Evolutionary conservation across 2,888 invertebrate species (phyloP).

Genomic region (Caenorhabditis imperialis): DNA sequence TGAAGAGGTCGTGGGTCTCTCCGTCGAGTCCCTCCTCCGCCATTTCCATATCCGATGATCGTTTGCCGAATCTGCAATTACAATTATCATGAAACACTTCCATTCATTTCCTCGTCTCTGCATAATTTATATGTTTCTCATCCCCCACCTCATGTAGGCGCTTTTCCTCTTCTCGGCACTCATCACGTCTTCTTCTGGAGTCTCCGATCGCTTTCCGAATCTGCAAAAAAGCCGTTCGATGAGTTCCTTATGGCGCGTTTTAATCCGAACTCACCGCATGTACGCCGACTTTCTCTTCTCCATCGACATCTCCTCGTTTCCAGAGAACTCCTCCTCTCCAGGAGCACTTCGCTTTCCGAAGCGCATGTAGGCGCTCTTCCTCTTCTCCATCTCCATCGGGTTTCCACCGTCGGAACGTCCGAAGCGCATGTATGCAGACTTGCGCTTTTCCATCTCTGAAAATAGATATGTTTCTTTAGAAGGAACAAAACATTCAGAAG

Average conservation of each 20-base stretch:
- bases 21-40: constrained; percentile 18
- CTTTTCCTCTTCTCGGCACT: constrained; percentile 69
- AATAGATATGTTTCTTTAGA: not conserved
- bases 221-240: constrained; percentile 54
- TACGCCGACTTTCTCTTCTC: constrained; percentile 74
- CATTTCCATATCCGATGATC: constrained; percentile 39
- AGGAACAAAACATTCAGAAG: too few relatives aligned
- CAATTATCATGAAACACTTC: constrained; percentile 7
- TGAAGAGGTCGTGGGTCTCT: constrained; percentile 57
- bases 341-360: constrained; percentile 67
- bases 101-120: constrained; percentile 13
- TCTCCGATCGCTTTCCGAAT: constrained; percentile 68
- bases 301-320: constrained; percentile 56
- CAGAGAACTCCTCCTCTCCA: constrained; percentile 43
- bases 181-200: constrained; percentile 56
- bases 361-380: constrained; percentile 69
- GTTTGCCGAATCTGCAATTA: constrained; percentile 49
- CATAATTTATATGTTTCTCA: constrained; percentile 34
- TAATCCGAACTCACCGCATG: constrained; percentile 55
- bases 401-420: constrained; percentile 66
- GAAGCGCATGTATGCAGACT: constrained; percentile 73
- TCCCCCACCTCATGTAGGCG: constrained; percentile 73
- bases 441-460: constrained; percentile 69
- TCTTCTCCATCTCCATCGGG: constrained; percentile 62
- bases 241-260: too few relatives aligned